These are phyloP conservation scores for Dryocosmus kuriphilus DNA, from an alignment of 2,888 invertebrate genomes.

Conservation along the genomic window DNA sequence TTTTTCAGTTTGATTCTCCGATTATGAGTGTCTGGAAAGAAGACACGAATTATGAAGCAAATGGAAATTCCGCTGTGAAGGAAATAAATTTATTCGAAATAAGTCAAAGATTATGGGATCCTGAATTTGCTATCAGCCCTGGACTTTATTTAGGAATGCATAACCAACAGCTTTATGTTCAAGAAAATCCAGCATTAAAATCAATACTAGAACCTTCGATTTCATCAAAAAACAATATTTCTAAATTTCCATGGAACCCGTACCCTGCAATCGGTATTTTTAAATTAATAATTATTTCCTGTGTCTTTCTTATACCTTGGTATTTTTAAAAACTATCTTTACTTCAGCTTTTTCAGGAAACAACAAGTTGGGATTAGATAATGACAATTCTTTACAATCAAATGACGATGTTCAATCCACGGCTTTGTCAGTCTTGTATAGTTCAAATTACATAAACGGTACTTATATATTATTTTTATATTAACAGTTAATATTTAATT, in stretches of 20 bases:
- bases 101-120: conserved; percentile 78
- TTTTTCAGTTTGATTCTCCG: conserved; percentile 87
- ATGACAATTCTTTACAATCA: conserved; percentile 47
- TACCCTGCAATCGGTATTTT: conserved; percentile 80
- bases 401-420: conserved; percentile 78
- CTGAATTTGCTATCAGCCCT: conserved; percentile 79
- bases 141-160: conserved; percentile 92
- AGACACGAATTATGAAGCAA: conserved; percentile 74
- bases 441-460: conserved; percentile 85
- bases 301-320: neutral
- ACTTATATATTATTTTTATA: conserved; percentile 49
- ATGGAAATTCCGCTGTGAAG: conserved; percentile 78
- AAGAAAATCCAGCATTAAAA: conserved; percentile 67
- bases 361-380: conserved; percentile 42
- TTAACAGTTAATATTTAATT: neutral
- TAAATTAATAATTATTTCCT: conserved; percentile 27
- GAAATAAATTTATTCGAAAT: conserved; percentile 87
- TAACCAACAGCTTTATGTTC: conserved; percentile 84
- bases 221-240: conserved; percentile 54
- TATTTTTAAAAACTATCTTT: neutral
- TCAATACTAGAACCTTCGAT: conserved; percentile 61
- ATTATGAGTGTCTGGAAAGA: conserved; percentile 94
- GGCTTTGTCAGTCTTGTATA: conserved; percentile 87
- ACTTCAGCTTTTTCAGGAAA: conserved; percentile 42
- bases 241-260: conserved; percentile 87